phyloP scores from a whole-genome alignment of 2,888 invertebrate genomes.

The Scaptomyza cyrtandrae region DNA sequence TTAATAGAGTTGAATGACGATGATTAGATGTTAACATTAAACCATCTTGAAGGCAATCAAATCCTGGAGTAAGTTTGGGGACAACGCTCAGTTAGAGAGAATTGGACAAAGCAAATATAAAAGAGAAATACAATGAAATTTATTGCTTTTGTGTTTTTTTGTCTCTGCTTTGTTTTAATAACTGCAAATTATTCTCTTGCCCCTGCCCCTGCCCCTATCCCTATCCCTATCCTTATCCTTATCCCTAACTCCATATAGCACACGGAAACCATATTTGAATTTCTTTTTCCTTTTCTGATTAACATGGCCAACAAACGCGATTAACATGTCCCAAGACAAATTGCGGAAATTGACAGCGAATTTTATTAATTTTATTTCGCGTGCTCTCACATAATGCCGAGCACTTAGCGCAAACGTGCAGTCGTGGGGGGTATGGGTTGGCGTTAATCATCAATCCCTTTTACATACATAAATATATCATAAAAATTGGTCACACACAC shows the following conservation, averaged over 20 bases:
- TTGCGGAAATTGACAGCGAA: constrained; percentile 25
- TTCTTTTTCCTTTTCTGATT: constrained; percentile 25
- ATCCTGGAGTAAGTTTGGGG: not conserved
- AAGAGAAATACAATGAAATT: no score
- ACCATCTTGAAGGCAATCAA: not conserved
- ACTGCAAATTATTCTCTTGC: no score
- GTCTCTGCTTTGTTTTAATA: no score
- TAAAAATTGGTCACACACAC: constrained; percentile 34
- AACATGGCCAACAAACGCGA: constrained; percentile 9
- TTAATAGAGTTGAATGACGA: not conserved
- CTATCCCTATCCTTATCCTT: not conserved
- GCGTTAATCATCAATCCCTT: not conserved
- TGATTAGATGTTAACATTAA: not conserved
- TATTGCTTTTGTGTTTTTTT: no score
- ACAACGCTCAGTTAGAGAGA: not conserved
- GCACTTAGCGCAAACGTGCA: constrained; percentile 36
- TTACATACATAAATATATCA: constrained; percentile 21
- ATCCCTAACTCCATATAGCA: no score
- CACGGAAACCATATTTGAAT: not conserved
- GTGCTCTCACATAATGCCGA: constrained; percentile 15
- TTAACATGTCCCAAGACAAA: constrained; percentile 32
- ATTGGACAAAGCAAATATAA: no score
- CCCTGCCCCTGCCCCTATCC: not conserved
- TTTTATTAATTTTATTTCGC: constrained; percentile 23
- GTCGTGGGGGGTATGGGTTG: no score